Evolutionary conservation across 2,888 invertebrate species (phyloP), one percentile per base, ranked within the genome.

Genomic region (Drosophila setosimentum): DNA sequence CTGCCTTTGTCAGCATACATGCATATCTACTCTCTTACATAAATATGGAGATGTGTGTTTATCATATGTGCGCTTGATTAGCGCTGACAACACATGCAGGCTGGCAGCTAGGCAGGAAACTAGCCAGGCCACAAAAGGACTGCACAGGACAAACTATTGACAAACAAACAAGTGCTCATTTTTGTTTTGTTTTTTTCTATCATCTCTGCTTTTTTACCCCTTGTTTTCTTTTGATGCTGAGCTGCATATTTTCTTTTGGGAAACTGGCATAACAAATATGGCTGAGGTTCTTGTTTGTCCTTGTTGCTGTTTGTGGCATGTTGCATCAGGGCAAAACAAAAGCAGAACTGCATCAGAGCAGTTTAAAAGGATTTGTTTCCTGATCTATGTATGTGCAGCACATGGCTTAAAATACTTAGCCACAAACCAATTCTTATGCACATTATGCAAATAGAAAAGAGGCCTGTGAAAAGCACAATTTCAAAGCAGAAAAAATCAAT

Each of bases 51-150:
- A 29, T 84, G 88, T 87, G 90, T 82, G 68, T 81, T 86, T 90
- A 90, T 87, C 89, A 90, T 90, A 81, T 86, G 87, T 89, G 86
- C 91, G 91, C 91, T 91, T 87, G 90, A 91, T 87, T 87, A 90
- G 88, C 90, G 90, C 81, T 90, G 91, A 88, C 90, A 90, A 89
- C 76, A 90, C 80, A 89, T 87, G 87, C 88, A 87, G 90, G 90
- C 73, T 53, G 57, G 57, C 59, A 21, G 24, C 59, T 49, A 71
- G 76, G 58, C 78, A 77, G 78, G 69, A 77, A 78, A 77, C 77
- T 70, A 70, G 77, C 49, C 77, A 57, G 71, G 73, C 85, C 82
- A 73, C 86, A 83, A 87, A 83, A 87, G 88, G 83, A 87, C 83
- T 84, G 76, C 83, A 73, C 72, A 81, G 80, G 65, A 83, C 71